Base-by-base conservation (phyloP, 2,113 vertebrate genomes). In the Trichechus manatus region DNA sequence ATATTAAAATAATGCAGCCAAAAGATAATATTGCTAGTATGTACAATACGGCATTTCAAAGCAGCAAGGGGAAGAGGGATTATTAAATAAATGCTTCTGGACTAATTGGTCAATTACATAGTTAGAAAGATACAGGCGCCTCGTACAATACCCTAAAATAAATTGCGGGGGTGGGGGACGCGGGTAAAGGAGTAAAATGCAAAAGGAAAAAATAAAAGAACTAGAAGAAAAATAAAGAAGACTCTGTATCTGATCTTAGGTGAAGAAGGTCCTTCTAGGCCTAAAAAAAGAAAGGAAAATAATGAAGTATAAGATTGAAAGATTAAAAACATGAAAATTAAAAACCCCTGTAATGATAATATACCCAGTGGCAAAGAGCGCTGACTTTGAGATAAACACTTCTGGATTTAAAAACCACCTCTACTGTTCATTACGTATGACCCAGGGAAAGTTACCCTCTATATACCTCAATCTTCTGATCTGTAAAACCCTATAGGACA, bases 131-230 rank as follows among this genome's bases (percentile, higher is more conserved):
- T 33, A 88, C 93, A 36, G 10, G 63, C 23, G 4, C 6, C 19
- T 89, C 19, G 56, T 53, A 47, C 5, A 0, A 29, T 89, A 27
- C 20, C 17, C 6, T 94, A 84, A 96, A 95, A 92, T 87, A 89
- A 95, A 63, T 33, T 85, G 3, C 36, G 86, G 56, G 39, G 39
- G 39, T 39, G 39, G 39, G 39, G 39, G 39, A 3, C n/a, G 4
- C 19, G 31, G 47, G 39, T 88, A 63, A 56, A 92, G 42, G 23
- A 87, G 44, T 72, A 84, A 90, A 70, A 85, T 63, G 4, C 47
- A 74, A 83, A 93, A 96, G 9, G n/a, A 95, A 95, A 9, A 96
- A 95, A 63, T 29, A 77, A 85, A 64, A 81, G 15, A 82, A 81
- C 20, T 88, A 50, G 78, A 93, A 81, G 27, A 88, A 95, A 91